A percentile compares a stretch with the other conserved stretches of the same genome.
Evolutionary conservation across 2,797 vertebrate species (phyloP).

Genomic region (Sebastolobus altivelis): DNA sequence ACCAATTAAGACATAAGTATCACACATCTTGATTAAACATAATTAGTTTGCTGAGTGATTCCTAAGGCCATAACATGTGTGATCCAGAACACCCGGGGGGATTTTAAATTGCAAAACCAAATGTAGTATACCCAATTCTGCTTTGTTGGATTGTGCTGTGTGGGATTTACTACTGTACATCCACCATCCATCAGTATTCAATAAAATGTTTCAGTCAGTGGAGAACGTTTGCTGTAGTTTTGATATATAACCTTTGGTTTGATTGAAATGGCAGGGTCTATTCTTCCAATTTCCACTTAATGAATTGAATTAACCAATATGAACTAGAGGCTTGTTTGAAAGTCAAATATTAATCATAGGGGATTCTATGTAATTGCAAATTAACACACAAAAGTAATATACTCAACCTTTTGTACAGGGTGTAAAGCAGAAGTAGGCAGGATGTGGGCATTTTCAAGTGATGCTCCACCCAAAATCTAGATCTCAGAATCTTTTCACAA

Average conservation of each 20-base stretch:
- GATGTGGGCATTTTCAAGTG: constrained; percentile 30
- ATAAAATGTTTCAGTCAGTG: not conserved
- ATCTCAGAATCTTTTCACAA: not conserved
- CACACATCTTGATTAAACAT: constrained; percentile 72
- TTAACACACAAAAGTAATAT: not conserved
- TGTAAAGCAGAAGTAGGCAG: constrained; percentile 22
- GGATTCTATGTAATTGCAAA: constrained; percentile 15
- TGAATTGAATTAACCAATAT: constrained; percentile 4
- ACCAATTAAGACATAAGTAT: constrained; percentile 82
- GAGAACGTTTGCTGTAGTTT: not conserved
- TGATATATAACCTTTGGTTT: constrained; percentile 68
- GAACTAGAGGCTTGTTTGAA: not conserved
- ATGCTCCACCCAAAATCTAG: constrained; percentile 11
- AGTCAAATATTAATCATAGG: not conserved
- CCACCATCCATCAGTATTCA: constrained; percentile 26
- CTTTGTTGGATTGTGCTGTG: constrained; percentile 22
- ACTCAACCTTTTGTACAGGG: not conserved
- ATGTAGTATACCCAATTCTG: constrained; percentile 27
- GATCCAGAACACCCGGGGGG: constrained; percentile 27
- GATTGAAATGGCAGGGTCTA: not conserved
- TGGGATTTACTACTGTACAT: constrained; percentile 11
- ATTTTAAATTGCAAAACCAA: constrained; percentile 30
- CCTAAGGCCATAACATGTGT: constrained; percentile 64
- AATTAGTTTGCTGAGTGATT: constrained; percentile 69
- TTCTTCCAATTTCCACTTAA: not conserved